Base-by-base conservation (phyloP, 2,113 vertebrate genomes). In the Sitta europaea region DNA sequence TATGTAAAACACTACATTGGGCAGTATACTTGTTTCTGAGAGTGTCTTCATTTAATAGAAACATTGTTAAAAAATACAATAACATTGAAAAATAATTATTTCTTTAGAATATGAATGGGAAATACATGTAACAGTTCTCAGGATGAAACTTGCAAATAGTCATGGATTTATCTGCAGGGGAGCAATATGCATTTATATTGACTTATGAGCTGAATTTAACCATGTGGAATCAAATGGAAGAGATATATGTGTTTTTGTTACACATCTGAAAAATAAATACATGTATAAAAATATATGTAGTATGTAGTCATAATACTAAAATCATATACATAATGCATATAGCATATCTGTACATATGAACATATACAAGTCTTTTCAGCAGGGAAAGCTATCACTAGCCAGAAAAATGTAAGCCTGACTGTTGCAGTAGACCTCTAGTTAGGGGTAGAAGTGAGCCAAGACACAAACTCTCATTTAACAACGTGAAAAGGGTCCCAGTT, bases 321-420 rank as follows among this genome's bases (percentile, higher is more conserved):
- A 61, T 33, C 24, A 5, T 51, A 35, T 33, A 10, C 0, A 0
- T 73, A 35, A 28, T n/a, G 28, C 6, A 21, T 51, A 14, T 14
- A 21, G 14, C 12, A 4, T 38, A 22, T 51, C 51, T 70, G 14
- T 65, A 38, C 7, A 12, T 73, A 23, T 18, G 23, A 23, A 12
- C 19, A 61, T 28, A 57, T 1, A 31, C 33, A 54, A 47, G 24
- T 23, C 33, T 78, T 78, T 54, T 67, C 35, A 68, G 5, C 8
- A 33, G 61, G 62, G 21, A 71, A 86, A 27, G 14, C 29, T 53
- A 40, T 0, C 2, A 58, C 33, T 58, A 42, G 13, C 17, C 23
- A 65, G 42, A 65, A 59, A 72, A 66, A 65, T 33, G 11, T 70
- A 53, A 74, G 12, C 28, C 27, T 79, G 18, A 19, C 43, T 43